Evolutionary conservation across 2,113 vertebrate species (phyloP), one percentile per base, ranked within the genome.

Genomic region (Pycnonotus jocosus): DNA sequence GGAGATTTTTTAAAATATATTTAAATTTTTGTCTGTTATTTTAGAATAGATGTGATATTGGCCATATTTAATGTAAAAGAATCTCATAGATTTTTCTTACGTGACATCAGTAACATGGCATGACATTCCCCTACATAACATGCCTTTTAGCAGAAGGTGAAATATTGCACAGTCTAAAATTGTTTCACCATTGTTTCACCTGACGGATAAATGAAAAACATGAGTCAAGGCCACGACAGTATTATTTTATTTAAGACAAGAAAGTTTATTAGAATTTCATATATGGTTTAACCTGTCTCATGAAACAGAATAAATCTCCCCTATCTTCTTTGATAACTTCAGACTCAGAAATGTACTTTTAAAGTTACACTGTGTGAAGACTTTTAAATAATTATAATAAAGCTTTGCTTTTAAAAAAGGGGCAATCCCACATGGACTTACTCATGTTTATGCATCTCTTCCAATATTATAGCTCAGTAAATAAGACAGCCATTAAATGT

Each of bases 341-440:
- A 95, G 92, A 88, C 54, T 95, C 95, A 93, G 90, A 96, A 90
- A 65, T 64, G 54, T 81, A 91, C 78, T n/a, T 96, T 97, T 81
- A 94, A 95, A 96, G 94, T 86, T 71, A 93, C 60, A 76, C 78
- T 60, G 28, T 51, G 28, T 90, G 84, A 97, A 96, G 88, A 93
- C 73, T 94, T 97, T 96, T 92, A 96, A 97, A 94, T 96, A 98
- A 97, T 96, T 97, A 96, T 93, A 88, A 95, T 95, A 97, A 95
- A 97, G 84, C 47, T 42, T 96, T 19, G 21, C 53, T 92, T 78
- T 48, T 5, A n/a, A 62, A 94, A 85, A 96, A 65, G 81, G 54
- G 50, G 62, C 92, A 93, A 89, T 94, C 62, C 61, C 22, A 0
- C 84, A 47, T 27, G 84, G 54, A 81, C 54, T 90, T 83, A 57